A percentile compares a stretch with the other conserved stretches of the same genome.
These are phyloP conservation scores for Ypsolopha sequella DNA, from an alignment of 2,888 invertebrate species.

Conservation along the genomic window DNA sequence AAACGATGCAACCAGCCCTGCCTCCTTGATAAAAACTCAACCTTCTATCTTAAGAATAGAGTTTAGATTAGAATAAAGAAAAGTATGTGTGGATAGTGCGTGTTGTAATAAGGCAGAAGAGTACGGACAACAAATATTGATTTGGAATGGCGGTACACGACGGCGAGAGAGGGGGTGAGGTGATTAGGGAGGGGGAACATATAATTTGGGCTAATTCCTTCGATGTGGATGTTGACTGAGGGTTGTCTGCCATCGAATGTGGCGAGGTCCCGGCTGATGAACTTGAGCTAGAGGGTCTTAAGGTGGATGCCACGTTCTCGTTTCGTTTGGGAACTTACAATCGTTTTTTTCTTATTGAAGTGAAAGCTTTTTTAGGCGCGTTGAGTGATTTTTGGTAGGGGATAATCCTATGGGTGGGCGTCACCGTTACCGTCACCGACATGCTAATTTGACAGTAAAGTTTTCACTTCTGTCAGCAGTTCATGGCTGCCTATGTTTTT, in stretches of 20 bases:
- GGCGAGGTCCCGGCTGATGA: slow-evolving; percentile 38
- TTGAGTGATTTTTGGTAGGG: no score
- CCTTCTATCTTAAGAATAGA: background rate
- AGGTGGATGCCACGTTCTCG: no score
- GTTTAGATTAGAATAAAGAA: slow-evolving; percentile 5
- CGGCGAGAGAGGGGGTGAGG: slow-evolving; percentile 32
- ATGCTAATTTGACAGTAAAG: no score
- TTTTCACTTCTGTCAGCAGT: no score
- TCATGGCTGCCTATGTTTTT: no score
- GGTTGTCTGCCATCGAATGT: slow-evolving; percentile 50
- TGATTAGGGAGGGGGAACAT: slow-evolving; percentile 31
- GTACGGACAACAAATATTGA: slow-evolving; percentile 72
- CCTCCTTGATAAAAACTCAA: background rate
- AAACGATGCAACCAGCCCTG: slow-evolving; percentile 1
- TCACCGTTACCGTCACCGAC: no score
- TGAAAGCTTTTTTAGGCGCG: no score
- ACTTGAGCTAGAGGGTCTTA: slow-evolving; percentile 24
- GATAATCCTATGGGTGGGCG: no score
- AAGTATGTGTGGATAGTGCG: slow-evolving; percentile 57
- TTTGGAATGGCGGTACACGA: slow-evolving; percentile 31
- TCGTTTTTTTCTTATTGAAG: no score
- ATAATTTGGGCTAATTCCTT: slow-evolving; percentile 70
- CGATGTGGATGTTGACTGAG: slow-evolving; percentile 51
- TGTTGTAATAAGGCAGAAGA: slow-evolving; percentile 69
- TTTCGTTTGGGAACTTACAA: no score